These are phyloP conservation scores for Montipora sp. DNA, from an alignment of 64 coral and sea anemone species.

Conservation along the genomic window DNA sequence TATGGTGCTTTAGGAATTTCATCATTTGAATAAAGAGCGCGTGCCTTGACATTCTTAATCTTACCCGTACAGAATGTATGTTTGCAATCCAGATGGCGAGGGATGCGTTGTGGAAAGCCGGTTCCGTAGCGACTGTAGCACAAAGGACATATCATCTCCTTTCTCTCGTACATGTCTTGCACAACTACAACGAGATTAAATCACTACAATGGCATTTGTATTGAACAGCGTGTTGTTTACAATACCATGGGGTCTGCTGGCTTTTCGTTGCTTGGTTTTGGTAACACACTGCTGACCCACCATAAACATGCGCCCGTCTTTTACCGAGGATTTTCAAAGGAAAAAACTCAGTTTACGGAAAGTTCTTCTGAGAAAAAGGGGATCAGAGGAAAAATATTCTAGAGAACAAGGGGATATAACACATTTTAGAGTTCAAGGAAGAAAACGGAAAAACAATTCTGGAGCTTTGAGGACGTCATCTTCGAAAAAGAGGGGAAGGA, in stretches of 20 bases:
- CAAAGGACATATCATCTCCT: slow-evolving; percentile 79
- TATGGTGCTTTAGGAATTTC: too few relatives aligned
- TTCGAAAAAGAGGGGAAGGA: too few relatives aligned
- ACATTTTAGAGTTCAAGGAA: too few relatives aligned
- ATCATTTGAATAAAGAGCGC: background rate
- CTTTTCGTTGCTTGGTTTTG: slow-evolving; percentile 27
- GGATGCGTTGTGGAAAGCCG: slow-evolving; percentile 90
- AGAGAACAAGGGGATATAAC: too few relatives aligned
- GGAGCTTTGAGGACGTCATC: too few relatives aligned
- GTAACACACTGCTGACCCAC: slow-evolving; percentile 20
- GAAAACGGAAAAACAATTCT: too few relatives aligned
- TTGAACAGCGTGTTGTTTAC: slow-evolving; percentile 35
- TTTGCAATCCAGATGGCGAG: slow-evolving; percentile 76
- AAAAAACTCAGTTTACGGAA: too few relatives aligned
- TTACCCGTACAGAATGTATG: slow-evolving; percentile 93
- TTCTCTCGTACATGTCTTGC: slow-evolving; percentile 77
- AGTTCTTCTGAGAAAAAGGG: too few relatives aligned
- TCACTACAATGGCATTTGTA: background rate
- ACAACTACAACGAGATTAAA: background rate
- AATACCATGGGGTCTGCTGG: background rate
- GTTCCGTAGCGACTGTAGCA: slow-evolving; percentile 88
- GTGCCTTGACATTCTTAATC: background rate
- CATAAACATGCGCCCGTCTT: slow-evolving; percentile 25
- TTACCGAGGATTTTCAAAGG: too few relatives aligned
- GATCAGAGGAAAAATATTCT: too few relatives aligned